Conservation (phyloP, 1,140 invertebrate species). For the Papilio machaon region DNA sequence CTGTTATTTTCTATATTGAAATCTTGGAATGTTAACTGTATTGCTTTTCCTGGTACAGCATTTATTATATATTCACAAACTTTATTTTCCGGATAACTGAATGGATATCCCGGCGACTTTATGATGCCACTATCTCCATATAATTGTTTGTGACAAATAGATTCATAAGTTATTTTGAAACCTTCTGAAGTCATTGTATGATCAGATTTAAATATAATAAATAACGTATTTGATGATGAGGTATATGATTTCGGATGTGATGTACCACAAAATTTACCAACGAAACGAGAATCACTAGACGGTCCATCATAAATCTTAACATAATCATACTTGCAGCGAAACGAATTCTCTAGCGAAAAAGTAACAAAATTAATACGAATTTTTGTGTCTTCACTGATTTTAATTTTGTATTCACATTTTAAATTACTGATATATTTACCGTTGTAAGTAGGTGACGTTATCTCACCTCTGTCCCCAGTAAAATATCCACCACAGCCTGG, state of each 20-base stretch:
- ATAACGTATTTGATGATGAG: conserved; percentile 85
- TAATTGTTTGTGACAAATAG: conserved; percentile 87
- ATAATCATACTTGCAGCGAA: conserved; percentile 85
- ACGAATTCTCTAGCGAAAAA: conserved; percentile 85
- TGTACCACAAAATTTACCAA: conserved; percentile 86
- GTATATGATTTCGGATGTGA: conserved; percentile 80
- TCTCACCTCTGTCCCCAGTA: conserved; percentile 84
- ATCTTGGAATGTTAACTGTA: conserved; percentile 85
- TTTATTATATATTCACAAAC: conserved; percentile 90
- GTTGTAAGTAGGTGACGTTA: conserved; percentile 85
- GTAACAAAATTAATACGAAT: conserved; percentile 85
- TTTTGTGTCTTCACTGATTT: conserved; percentile 82
- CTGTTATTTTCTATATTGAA: conserved; percentile 86
- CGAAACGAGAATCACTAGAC: conserved; percentile 82
- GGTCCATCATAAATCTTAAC: conserved; percentile 88
- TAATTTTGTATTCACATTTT: conserved; percentile 91
- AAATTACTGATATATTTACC: conserved; percentile 84
- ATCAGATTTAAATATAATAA: conserved; percentile 87
- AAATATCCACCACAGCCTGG: conserved; percentile 92
- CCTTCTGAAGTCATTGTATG: conserved; percentile 79
- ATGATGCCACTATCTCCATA: conserved; percentile 84
- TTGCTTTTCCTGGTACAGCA: conserved; percentile 83
- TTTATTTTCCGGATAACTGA: conserved; percentile 85
- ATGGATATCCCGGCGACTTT: conserved; percentile 90
- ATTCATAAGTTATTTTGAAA: conserved; percentile 83